Evolutionary conservation across 2,888 invertebrate species (phyloP), one percentile per base, ranked within the genome.

Genomic region (Aporophyla nigra): DNA sequence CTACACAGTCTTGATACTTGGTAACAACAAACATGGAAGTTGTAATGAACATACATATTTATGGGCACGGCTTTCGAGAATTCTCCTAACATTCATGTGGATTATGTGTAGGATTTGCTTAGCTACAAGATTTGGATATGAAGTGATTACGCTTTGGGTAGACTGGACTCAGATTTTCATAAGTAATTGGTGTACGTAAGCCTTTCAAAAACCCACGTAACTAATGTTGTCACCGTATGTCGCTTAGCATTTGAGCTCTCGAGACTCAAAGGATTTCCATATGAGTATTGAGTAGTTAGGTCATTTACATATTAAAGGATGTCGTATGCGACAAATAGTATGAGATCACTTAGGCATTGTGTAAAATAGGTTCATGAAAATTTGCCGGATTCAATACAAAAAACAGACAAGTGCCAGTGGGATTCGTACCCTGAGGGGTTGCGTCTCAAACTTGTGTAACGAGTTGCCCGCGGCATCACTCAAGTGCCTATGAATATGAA

Each of bases 301-400:
- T 65, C 2, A 75, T 67, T 65, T 66, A n/a, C 76, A 76, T 76
- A 56, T 43, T 43, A 66, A 58, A 51, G 27, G 51, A 43, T 10
- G 40, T 24, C 49, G 40, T n/a, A 16, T n/a, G 24, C 5, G n/a
- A 24, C 27, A 40, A 1, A 65, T 51, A n/a, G 21, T 40, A 53
- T 74, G 40, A 14, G 27, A 61, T 51, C 27, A 51, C 33, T 54
- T 49, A 40, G 16, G 16, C 21, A 27, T 61, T 73, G 53, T 33
- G 46, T 43, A 16, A n/a, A 46, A 54, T 27, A 12, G 5, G 19
- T n/a, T 27, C 6, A 61, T n/a, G 27, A 72, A 27, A 46, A 62
- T 43, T n/a, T 53, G 19, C 10, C 24, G 19, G 19, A 19, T 19
- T 24, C 6, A 19, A 24, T 46, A 46, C 12, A 65, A 65, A 49